Evolutionary conservation across 2,113 vertebrate species (phyloP).

Genomic region (Anhinga anhinga): DNA sequence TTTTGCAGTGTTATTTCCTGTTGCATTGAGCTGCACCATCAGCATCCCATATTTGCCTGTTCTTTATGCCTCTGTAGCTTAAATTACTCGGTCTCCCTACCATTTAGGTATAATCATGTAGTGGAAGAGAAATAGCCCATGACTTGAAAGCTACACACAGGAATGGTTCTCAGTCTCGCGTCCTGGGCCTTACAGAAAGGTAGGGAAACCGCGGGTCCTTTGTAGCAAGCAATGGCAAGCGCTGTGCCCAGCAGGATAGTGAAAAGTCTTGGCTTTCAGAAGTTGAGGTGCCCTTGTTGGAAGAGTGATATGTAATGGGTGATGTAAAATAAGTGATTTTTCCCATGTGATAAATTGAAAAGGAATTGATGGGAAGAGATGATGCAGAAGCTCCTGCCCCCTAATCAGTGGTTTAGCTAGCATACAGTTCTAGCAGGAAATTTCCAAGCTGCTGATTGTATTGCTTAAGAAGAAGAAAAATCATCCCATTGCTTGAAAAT

Average conservation of each 20-base stretch:
- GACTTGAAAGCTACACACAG: not conserved
- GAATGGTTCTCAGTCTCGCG: not conserved
- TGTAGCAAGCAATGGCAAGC: not conserved
- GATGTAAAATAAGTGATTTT: not conserved
- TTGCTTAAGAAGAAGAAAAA: slow-evolving; percentile 17
- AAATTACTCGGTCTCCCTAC: not conserved
- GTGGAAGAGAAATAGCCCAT: not conserved
- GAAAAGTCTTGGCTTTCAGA: not conserved
- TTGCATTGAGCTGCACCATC: not conserved
- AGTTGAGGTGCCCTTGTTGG: not conserved
- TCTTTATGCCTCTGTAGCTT: not conserved
- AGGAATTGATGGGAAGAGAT: not conserved
- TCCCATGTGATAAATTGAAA: not conserved
- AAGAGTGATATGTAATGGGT: not conserved
- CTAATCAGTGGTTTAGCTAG: not conserved
- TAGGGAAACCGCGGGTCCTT: not conserved
- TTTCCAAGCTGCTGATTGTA: not conserved
- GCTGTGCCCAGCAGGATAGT: not conserved
- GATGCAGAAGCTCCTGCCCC: not conserved
- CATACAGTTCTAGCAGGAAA: accelerated
- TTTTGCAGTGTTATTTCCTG: not conserved
- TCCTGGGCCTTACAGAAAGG: not conserved
- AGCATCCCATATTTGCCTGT: not conserved
- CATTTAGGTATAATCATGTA: not conserved
- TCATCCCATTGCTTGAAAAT: not conserved